Evolutionary conservation across 2,888 invertebrate species (phyloP).

Genomic region (Tenthredo distinguenda): DNA sequence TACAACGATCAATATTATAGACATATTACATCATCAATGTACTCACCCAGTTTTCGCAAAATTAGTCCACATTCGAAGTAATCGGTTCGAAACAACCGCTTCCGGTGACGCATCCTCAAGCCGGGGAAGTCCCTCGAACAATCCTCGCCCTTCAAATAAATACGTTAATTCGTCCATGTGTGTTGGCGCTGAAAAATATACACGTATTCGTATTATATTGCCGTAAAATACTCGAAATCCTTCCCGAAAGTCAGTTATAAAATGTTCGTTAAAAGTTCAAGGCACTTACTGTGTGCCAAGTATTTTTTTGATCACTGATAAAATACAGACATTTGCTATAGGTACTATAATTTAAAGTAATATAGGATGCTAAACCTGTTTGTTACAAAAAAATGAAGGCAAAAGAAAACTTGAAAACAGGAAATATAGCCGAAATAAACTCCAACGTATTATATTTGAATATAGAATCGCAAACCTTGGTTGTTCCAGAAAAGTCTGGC

Average conservation of each 20-base stretch:
- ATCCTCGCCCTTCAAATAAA: constrained; percentile 51
- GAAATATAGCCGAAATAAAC: background rate
- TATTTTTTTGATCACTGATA: background rate
- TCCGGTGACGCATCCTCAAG: constrained; percentile 36
- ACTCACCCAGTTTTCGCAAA: constrained; percentile 53
- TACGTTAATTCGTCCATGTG: constrained; percentile 54
- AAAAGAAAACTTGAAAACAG: background rate
- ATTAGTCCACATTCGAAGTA: constrained; percentile 52
- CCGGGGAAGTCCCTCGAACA: constrained; percentile 42
- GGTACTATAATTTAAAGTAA: background rate
- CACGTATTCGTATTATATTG: background rate
- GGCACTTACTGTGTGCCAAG: background rate
- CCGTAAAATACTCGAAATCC: background rate
- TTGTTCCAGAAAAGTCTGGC: constrained; percentile 31
- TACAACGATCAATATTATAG: background rate
- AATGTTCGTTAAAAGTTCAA: background rate
- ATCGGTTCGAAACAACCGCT: constrained; percentile 37
- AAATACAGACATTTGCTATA: background rate
- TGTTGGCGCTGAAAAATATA: constrained; percentile 36
- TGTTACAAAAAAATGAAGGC: background rate
- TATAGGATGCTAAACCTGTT: background rate
- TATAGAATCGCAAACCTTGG: background rate
- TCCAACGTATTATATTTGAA: background rate
- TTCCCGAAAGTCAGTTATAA: background rate
- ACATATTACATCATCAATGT: background rate